A percentile compares a stretch with the other conserved stretches of the same genome.
Conservation (phyloP, 2,113 vertebrate species). For the Agapornis roseicollis region DNA sequence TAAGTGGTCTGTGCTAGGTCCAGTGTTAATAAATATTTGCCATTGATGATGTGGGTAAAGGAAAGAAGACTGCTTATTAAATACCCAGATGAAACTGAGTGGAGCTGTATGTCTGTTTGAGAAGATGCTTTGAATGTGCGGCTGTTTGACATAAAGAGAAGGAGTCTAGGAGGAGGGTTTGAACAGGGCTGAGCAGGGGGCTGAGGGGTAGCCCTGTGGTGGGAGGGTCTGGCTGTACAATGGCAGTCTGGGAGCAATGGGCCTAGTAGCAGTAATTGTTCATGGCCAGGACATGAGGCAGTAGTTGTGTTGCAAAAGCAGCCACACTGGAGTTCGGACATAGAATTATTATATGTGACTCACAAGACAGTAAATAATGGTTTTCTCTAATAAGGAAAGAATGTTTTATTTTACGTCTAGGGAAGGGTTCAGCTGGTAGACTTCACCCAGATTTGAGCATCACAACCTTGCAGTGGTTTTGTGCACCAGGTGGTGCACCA, state of each 20-base stretch:
- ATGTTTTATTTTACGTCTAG: neutral
- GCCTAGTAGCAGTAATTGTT: neutral
- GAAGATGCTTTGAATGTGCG: neutral
- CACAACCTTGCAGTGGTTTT: neutral
- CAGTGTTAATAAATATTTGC: neutral
- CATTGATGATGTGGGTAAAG: neutral
- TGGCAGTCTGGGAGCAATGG: neutral
- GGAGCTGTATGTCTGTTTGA: neutral
- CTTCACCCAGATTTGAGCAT: neutral
- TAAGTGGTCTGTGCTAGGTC: neutral
- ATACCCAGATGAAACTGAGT: neutral
- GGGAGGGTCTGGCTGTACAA: neutral
- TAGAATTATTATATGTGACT: neutral
- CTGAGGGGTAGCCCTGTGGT: neutral
- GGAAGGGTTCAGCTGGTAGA: neutral
- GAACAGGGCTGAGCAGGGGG: neutral
- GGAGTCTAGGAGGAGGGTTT: neutral
- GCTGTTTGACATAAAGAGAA: neutral
- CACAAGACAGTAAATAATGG: neutral
- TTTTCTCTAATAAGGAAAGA: neutral
- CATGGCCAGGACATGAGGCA: neutral
- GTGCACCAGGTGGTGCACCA: too few species aligned
- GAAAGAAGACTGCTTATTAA: neutral
- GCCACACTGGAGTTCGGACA: accelerated
- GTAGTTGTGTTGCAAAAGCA: neutral